Base-by-base conservation (phyloP, 2,888 invertebrate species). In the Cephus pygmeus region DNA sequence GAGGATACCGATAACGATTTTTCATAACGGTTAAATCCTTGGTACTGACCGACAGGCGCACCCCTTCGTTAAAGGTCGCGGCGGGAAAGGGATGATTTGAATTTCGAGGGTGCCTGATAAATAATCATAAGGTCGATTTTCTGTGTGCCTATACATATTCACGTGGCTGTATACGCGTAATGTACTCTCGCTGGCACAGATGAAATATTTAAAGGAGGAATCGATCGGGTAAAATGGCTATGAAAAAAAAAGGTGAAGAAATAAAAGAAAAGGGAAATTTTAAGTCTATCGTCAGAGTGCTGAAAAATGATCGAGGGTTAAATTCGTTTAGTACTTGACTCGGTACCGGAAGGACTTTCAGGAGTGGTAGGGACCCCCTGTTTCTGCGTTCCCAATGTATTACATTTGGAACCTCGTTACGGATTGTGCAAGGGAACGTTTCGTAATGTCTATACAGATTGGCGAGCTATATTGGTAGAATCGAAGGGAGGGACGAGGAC, bases 41-140 rank as follows among this genome's bases (percentile, higher is more conserved):
- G 23, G 23, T 23, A 23, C 56, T 56, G 56, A 56, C 56, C 23
- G 56, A 56, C 56, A 23, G 56, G 56, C 23, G 23, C 9, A 56
- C 69, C 33, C 74, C 74, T 71, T 79, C 78, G 69, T 76, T 36
- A 15, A 77, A 40, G 79, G 23, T 40, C 31, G 76, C 12, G 30
- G 56, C 69, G 34, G 71, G 78, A 75, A 73, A 11, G 74, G 35
- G 30, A 30, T 68, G 75, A 36, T 75, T 56, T 73, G 40, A 76
- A 56, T 33, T 68, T 68, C 33, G 69, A 74, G 83, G 84, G 81
- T 83, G 81, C 86, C 86, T 88, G 88, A 89, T 89, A 89, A 89
- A 89, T 89, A 89, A 89, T 88, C 88, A 89, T 88, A 89, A 89
- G 88, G 87, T 35, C 74, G 34, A 35, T 74, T 36, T 23, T 74